phyloP scores from a whole-genome alignment of 1,140 invertebrate species.

The Nymphalis io region DNA sequence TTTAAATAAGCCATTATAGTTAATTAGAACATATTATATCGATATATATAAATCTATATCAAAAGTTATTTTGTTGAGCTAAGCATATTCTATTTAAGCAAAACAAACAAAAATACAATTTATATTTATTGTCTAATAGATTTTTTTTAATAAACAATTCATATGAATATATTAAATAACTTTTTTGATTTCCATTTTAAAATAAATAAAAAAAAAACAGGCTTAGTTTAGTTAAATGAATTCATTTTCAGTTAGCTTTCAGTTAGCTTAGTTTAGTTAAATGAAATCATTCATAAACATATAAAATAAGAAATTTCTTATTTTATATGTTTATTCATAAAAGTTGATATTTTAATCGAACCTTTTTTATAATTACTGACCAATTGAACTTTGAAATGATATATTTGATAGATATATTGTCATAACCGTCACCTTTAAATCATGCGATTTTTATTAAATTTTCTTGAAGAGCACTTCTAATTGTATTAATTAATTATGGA shows the following conservation, averaged over 20 bases:
- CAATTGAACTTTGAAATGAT: background rate
- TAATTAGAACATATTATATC: background rate
- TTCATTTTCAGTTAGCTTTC: too few species aligned
- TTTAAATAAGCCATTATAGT: background rate
- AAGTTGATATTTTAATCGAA: background rate
- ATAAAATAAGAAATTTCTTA: too few species aligned
- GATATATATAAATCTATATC: background rate
- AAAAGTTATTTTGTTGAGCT: background rate
- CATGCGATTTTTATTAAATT: conserved; percentile 17
- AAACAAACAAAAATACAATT: too few species aligned
- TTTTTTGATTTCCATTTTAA: background rate
- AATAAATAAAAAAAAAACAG: too few species aligned
- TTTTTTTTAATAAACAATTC: too few species aligned
- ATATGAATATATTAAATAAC: too few species aligned
- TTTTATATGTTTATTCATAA: background rate
- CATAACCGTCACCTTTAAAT: background rate
- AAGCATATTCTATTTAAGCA: too few species aligned
- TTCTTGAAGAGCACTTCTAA: background rate
- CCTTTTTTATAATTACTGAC: background rate
- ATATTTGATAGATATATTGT: background rate
- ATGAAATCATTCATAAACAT: too few species aligned
- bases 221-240: too few species aligned
- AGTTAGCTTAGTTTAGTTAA: too few species aligned
- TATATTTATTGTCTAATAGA: too few species aligned
- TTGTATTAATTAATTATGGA: conserved; percentile 47